Evolutionary conservation across 2,113 vertebrate genomes (phyloP).

Genomic region (Chunga burmeisteri): DNA sequence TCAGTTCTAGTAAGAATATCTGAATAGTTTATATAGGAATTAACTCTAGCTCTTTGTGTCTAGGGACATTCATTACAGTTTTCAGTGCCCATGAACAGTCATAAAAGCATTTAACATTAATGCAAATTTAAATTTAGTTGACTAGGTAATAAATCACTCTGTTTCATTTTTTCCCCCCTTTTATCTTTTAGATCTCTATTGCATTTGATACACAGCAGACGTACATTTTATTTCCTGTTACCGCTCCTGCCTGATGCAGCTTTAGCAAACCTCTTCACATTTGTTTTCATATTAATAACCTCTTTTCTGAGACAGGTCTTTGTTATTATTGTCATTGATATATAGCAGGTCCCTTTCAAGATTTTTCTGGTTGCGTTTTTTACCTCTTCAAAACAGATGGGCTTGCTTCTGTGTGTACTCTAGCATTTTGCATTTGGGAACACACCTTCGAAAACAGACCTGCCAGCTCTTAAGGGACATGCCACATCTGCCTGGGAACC

Average conservation of each 20-base stretch:
- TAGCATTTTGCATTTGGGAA: not conserved
- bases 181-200: not conserved
- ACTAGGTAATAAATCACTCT: constrained; percentile 49
- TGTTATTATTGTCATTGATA: not conserved
- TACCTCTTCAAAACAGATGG: not conserved
- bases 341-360: not conserved
- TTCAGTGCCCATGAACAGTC: constrained; percentile 11
- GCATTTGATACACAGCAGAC: not conserved
- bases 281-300: not conserved
- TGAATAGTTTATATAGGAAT: constrained; percentile 38
- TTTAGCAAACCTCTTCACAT: not conserved
- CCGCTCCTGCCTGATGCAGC: not conserved
- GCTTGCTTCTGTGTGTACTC: not conserved
- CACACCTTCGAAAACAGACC: not conserved
- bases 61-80: constrained; percentile 33
- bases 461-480: not conserved
- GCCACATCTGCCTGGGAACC: not conserved
- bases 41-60: constrained; percentile 13
- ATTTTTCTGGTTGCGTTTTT: not conserved
- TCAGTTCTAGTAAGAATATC: constrained; percentile 17
- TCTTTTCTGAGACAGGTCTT: not conserved
- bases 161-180: not conserved
- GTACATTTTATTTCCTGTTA: not conserved
- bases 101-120: constrained; percentile 41
- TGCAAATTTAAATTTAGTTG: constrained; percentile 53